Evolutionary conservation across 2,113 vertebrate genomes (phyloP).

Genomic region (human (Homo sapiens)): DNA sequence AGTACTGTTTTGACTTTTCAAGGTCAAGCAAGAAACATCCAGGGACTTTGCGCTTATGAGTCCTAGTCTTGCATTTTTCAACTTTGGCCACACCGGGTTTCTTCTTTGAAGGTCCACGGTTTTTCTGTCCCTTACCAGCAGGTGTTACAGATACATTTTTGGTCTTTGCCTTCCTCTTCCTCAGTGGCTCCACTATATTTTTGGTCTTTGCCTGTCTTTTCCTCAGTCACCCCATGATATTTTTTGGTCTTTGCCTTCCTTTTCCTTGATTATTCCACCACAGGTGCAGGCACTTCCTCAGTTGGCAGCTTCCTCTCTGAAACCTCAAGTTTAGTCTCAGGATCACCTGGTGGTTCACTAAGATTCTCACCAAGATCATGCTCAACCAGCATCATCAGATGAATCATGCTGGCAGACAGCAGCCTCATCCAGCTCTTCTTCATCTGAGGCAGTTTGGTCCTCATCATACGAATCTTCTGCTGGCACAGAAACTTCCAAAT

Average conservation of each 20-base stretch:
- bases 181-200: too few species aligned
- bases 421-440: neutral
- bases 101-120: neutral
- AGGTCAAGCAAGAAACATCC: constrained; percentile 92
- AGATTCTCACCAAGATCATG: neutral
- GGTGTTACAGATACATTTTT: neutral
- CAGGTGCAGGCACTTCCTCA: neutral
- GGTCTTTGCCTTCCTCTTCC: constrained; percentile 15
- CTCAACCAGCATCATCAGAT: neutral
- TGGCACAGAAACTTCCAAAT: neutral
- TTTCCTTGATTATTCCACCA: neutral
- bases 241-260: neutral
- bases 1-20: constrained; percentile 82
- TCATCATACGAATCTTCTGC: accelerated
- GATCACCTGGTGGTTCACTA: neutral
- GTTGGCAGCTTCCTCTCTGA: neutral
- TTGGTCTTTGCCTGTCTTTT: too few species aligned
- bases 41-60: constrained; percentile 80
- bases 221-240: too few species aligned
- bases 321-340: neutral
- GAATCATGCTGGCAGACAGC: accelerated
- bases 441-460: accelerated
- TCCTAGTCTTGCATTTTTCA: neutral
- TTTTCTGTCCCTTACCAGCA: neutral
- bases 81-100: accelerated